Evolutionary conservation across 1,140 invertebrate genomes (phyloP).

Genomic region (Polypedilum pembai): DNA sequence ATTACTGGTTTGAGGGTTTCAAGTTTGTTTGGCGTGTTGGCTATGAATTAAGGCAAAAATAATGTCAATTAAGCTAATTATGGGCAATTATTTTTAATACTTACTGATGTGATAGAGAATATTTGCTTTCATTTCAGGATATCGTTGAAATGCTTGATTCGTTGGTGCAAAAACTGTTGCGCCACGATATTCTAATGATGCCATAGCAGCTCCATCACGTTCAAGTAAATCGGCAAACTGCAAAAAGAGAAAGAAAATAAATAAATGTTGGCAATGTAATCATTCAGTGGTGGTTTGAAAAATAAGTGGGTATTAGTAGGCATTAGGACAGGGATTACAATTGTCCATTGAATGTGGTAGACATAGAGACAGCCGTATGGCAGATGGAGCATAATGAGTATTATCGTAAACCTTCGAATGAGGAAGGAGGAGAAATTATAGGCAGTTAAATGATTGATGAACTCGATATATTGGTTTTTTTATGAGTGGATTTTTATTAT

Average conservation of each 20-base stretch:
- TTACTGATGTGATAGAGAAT: conserved; percentile 78
- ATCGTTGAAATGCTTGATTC: conserved; percentile 67
- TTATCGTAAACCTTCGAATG: too few species aligned
- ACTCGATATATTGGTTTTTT: too few species aligned
- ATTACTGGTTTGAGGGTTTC: conserved; percentile 58
- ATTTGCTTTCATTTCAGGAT: conserved; percentile 47
- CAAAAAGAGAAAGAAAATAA: conserved; percentile 41
- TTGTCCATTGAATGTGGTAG: background rate
- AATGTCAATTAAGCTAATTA: conserved; percentile 29
- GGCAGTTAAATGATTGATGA: too few species aligned
- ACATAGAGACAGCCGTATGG: too few species aligned
- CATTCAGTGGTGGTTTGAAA: background rate
- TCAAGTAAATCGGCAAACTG: conserved; percentile 67
- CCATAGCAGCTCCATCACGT: conserved; percentile 57
- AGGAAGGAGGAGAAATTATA: too few species aligned
- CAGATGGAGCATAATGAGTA: too few species aligned
- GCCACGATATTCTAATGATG: conserved; percentile 56
- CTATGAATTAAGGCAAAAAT: conserved; percentile 46
- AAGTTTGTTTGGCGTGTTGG: conserved; percentile 59
- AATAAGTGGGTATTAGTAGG: conserved; percentile 22
- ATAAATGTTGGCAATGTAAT: background rate
- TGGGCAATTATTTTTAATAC: conserved; percentile 40
- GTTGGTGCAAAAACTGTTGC: conserved; percentile 72
- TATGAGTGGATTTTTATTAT: too few species aligned
- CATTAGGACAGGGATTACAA: background rate